Evolutionary conservation across 2,113 vertebrate genomes (phyloP).

Genomic region (Hippolais icterina): DNA sequence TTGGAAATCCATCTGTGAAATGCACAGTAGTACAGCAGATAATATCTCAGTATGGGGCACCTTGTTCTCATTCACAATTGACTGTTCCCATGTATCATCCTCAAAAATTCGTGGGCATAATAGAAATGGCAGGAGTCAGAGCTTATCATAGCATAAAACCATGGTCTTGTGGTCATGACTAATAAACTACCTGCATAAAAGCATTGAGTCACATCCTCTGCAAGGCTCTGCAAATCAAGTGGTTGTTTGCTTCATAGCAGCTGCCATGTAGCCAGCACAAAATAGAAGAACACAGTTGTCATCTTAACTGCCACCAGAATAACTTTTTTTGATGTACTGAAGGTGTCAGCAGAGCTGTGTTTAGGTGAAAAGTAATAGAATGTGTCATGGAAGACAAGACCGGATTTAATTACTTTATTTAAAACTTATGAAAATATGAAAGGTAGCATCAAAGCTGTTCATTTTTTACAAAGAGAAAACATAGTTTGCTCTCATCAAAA

Average conservation of each 20-base stretch:
- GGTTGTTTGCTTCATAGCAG: neutral
- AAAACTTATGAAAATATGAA: neutral
- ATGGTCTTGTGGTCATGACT: slow-evolving; percentile 1
- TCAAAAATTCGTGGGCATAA: slow-evolving; percentile 12
- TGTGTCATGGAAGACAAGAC: neutral
- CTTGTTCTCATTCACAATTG: slow-evolving; percentile 9
- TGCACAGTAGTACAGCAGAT: neutral
- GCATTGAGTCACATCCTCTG: slow-evolving; percentile 7
- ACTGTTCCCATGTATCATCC: slow-evolving; percentile 1
- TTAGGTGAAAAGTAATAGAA: neutral
- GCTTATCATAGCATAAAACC: neutral
- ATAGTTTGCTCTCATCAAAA: neutral
- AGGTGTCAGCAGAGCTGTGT: neutral
- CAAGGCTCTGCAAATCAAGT: neutral
- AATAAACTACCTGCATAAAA: neutral
- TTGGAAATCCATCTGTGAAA: neutral
- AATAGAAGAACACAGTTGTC: neutral
- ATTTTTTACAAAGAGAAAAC: neutral
- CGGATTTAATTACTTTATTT: neutral
- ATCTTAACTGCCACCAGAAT: neutral
- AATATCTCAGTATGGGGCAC: neutral
- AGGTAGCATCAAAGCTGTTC: neutral
- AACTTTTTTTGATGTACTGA: neutral
- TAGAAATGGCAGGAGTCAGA: slow-evolving; percentile 1
- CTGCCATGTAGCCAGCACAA: neutral